These are phyloP conservation scores for Trichogramma pretiosum DNA, from an alignment of 1,140 invertebrate genomes.

Conservation along the genomic window DNA sequence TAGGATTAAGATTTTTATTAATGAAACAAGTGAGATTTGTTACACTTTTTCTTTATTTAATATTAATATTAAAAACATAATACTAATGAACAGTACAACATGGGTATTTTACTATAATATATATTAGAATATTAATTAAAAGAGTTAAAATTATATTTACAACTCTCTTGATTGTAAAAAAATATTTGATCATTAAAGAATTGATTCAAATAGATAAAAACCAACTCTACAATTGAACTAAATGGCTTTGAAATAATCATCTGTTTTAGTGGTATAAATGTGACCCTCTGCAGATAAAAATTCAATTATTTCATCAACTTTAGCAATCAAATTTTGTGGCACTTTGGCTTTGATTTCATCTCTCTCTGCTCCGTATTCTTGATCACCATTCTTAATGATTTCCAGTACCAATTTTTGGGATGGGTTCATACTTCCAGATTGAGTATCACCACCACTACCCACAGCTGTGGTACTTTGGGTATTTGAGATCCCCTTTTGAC, in stretches of 20 bases:
- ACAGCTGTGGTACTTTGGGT: neutral
- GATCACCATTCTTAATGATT: constrained; percentile 29
- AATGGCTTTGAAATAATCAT: constrained; percentile 40
- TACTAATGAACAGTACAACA: too few relatives aligned
- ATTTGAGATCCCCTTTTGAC: constrained; percentile 11
- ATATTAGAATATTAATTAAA: too few relatives aligned
- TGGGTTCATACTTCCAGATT: constrained; percentile 21
- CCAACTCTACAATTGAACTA: constrained; percentile 18
- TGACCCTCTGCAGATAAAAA: constrained; percentile 41
- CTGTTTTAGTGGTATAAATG: constrained; percentile 41
- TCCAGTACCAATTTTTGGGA: constrained; percentile 33
- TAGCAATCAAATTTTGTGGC: constrained; percentile 19
- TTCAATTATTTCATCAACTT: constrained; percentile 36
- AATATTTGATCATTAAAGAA: too few relatives aligned
- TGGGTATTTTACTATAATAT: too few relatives aligned
- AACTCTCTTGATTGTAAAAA: too few relatives aligned
- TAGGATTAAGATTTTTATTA: too few relatives aligned
- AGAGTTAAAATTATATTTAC: too few relatives aligned
- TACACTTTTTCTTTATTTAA: too few relatives aligned
- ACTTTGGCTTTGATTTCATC: constrained; percentile 25
- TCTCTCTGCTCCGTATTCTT: constrained; percentile 34
- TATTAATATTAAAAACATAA: too few relatives aligned
- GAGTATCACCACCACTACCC: neutral
- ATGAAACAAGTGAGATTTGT: too few relatives aligned
- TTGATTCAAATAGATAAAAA: neutral